Base-by-base conservation (phyloP, 2,888 invertebrate genomes). In the Eristalinus aeneus region DNA sequence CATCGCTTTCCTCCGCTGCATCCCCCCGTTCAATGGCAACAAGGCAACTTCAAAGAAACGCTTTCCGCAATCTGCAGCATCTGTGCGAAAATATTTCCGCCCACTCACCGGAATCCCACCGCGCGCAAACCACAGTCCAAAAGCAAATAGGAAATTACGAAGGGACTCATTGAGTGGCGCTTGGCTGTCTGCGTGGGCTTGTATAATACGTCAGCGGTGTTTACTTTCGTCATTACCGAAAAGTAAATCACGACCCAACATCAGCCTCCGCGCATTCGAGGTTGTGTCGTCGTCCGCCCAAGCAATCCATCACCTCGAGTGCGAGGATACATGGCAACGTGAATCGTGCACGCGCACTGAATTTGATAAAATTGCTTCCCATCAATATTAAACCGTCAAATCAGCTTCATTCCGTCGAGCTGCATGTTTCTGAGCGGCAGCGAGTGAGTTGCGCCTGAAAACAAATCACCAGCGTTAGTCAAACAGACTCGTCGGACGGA, bases 371-470 rank as follows among this genome's bases (percentile, higher is more conserved):
- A 74, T 65, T 65, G 74, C 39, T 56, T 27, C 23, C 27, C 74
- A 74, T 74, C 74, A 74, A 74, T 74, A 56, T 65, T 58, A 56
- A 39, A 39, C 22, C 39, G 74, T 74, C 65, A 65, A 65, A 65
- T 64, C 58, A 58, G 65, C 9, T 65, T 11, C 46, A 16, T 12
- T 46, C 16, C 16, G 27, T 27, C 27, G 39, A 8, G 46, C 16
- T 16, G 46, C 6, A n/a, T n/a, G 39, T n/a, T 16, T n/a, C n/a
- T n/a, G n/a, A 23, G 23, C 2, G 23, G 56, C 23, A 2, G 10
- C 16, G 54, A 27, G 27, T 34, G 64, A 8, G 27, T 56, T 56
- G 56, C 56, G 34, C 34, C 39, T 56, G 39, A 39, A 65, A 56
- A 74, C 65, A 65, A 74, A 74, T 74, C 74, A 65, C 74, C 74